Conservation (phyloP, 2,797 vertebrate species). For the Taenioides sp. region DNA sequence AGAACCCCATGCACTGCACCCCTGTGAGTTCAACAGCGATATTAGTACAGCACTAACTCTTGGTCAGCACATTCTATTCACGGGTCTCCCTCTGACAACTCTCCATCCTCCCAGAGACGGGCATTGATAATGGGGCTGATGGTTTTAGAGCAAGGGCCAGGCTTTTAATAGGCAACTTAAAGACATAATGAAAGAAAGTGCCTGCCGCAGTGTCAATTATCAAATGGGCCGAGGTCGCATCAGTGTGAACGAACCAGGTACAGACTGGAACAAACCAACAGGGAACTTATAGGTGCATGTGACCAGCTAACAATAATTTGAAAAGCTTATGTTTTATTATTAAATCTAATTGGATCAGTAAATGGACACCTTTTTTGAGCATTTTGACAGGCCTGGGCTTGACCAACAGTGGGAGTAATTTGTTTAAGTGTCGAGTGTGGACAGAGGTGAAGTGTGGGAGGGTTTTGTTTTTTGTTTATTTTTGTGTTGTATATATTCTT, state of each 20-base stretch:
- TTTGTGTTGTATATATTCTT: too few relatives aligned
- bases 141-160: slow-evolving; percentile 35
- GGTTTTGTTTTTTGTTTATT: too few relatives aligned
- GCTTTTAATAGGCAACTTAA: slow-evolving; percentile 58
- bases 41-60: slow-evolving; percentile 49
- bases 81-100: slow-evolving; percentile 31
- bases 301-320: background rate
- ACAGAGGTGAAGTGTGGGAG: too few relatives aligned
- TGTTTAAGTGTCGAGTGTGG: too few relatives aligned
- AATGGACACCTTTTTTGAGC: too few relatives aligned
- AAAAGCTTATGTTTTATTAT: too few relatives aligned
- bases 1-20: slow-evolving; percentile 22
- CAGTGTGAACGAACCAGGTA: slow-evolving; percentile 20
- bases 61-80: slow-evolving; percentile 72
- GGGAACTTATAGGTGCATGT: background rate
- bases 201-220: slow-evolving; percentile 63
- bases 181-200: slow-evolving; percentile 57
- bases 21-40: slow-evolving; percentile 52
- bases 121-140: slow-evolving; percentile 50
- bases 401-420: too few relatives aligned
- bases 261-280: slow-evolving; percentile 15
- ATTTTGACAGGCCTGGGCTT: too few relatives aligned
- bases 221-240: slow-evolving; percentile 47
- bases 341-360: too few relatives aligned
- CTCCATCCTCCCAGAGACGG: slow-evolving; percentile 43